Evolutionary conservation across 2,888 invertebrate species (phyloP), one percentile per base, ranked within the genome.

Genomic region (Leuctra nigra): DNA sequence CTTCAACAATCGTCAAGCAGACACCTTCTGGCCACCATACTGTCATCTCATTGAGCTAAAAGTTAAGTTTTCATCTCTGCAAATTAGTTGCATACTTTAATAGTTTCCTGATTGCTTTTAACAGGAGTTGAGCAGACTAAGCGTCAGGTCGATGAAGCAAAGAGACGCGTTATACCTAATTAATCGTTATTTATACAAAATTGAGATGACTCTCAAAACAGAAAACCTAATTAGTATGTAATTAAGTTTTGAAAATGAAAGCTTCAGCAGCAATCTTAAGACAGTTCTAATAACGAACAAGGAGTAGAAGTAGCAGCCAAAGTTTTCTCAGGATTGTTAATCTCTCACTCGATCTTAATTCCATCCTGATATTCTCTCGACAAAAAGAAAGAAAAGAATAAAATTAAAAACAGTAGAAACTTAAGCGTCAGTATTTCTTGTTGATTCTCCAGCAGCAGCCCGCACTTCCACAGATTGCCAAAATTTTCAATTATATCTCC

Each of bases 171-270:
- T 55, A 35, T 47, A 50, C 35, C 46, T 33, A 33, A 55, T 55
- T 48, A 50, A 50, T 55, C 25, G 35, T 38, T 46, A 48, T 24
- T n/a, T n/a, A 25, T 22, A 50, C 36, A 18, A 24, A 55, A 55
- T 55, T 24, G 55, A 50, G 55, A 38, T 33, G 48, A 55, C 25
- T 35, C 35, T 33, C 14, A 18, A 35, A 20, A 46, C 24, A 50
- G 55, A 36, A 50, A 55, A 55, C 39, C 48, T 50, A 55, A 55
- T 55, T 50, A 55, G 55, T 55, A 24, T n/a, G 25, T 50, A 55
- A 55, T 55, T 55, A 55, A 55, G 55, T 55, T 55, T 46, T 29
- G 55, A 47, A 47, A 36, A 38, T 55, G 33, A 55, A 35, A 54
- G 54, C 41, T 25, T 41, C 9, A 23, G 36, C 23, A 36, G 22